Conservation (phyloP, 2,113 vertebrate species). For the Percina caprodes region DNA sequence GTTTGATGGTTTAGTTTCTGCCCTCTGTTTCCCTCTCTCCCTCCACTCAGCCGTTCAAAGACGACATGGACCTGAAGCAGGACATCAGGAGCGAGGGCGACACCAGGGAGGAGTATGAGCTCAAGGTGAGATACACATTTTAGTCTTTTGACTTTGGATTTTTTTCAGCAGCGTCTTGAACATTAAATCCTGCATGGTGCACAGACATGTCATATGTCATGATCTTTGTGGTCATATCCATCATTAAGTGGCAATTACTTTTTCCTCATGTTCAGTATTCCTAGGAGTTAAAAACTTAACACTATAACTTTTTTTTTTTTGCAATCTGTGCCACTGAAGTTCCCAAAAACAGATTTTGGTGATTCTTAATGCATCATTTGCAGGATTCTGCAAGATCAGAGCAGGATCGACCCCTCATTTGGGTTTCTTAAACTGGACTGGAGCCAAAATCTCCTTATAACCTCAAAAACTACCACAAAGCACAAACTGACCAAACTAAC, state of each 20-base stretch:
- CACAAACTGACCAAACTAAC: neutral
- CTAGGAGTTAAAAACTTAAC: constrained; percentile 6
- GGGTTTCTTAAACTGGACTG: neutral
- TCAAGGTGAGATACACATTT: constrained; percentile 87
- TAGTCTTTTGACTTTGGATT: neutral
- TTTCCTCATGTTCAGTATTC: constrained; percentile 20
- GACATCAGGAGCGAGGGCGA: constrained; percentile 93
- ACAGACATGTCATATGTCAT: constrained; percentile 3
- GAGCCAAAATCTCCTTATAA: neutral
- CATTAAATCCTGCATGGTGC: constrained; percentile 34
- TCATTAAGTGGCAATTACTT: neutral
- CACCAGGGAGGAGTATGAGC: constrained; percentile 94
- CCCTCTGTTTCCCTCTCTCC: constrained; percentile 87
- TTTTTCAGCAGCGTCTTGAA: constrained; percentile 9
- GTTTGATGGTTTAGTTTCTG: constrained; percentile 89
- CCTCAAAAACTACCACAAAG: neutral
- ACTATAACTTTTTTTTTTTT: neutral
- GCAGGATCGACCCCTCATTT: neutral
- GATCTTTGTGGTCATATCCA: constrained; percentile 39
- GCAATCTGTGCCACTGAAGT: neutral
- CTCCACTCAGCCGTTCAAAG: constrained; percentile 94
- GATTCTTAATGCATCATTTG: neutral
- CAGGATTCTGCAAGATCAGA: neutral
- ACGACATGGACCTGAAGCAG: constrained; percentile 95
- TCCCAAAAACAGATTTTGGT: neutral